Percentiles rank a stretch among this genome's conserved stretches.
These are phyloP conservation scores for Aleiodes leptofemur DNA, from an alignment of 2,888 invertebrate genomes.

Conservation along the genomic window DNA sequence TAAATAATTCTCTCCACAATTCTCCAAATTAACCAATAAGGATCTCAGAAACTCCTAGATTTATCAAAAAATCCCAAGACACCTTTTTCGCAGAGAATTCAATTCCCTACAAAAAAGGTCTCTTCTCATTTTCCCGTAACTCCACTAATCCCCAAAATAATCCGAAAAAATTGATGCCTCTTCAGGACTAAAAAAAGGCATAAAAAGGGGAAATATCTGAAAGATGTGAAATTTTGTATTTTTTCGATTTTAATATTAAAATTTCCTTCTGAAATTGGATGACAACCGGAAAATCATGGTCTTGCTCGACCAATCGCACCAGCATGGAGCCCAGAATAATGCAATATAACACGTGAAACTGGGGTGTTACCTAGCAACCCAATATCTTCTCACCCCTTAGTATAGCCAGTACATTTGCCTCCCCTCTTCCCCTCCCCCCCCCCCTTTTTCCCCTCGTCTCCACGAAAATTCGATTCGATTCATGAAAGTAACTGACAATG, in stretches of 20 bases:
- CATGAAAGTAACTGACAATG: too few species aligned
- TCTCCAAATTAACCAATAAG: too few species aligned
- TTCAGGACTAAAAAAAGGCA: too few species aligned
- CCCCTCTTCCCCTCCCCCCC: conserved; percentile 29
- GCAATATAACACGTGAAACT: conserved; percentile 72
- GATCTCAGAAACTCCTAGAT: too few species aligned
- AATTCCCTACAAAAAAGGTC: not conserved
- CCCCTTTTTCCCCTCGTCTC: conserved; percentile 19
- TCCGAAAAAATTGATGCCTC: too few species aligned
- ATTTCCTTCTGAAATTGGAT: not conserved
- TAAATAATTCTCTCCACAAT: too few species aligned
- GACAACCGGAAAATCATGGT: conserved; percentile 58
- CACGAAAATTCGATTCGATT: conserved; percentile 14
- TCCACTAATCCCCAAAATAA: too few species aligned
- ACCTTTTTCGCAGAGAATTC: too few species aligned
- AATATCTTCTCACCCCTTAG: conserved; percentile 66
- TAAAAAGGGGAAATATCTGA: too few species aligned
- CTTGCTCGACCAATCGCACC: conserved; percentile 66
- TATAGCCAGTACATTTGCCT: conserved; percentile 44
- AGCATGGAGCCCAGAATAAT: conserved; percentile 66
- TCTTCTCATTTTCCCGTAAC: not conserved
- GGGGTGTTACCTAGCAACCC: conserved; percentile 74
- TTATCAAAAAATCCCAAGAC: too few species aligned
- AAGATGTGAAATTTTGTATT: conserved; percentile 15
- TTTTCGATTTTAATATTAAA: conserved; percentile 8